Conservation (phyloP, 2,888 invertebrate species). For the Hydraecia micacea region DNA sequence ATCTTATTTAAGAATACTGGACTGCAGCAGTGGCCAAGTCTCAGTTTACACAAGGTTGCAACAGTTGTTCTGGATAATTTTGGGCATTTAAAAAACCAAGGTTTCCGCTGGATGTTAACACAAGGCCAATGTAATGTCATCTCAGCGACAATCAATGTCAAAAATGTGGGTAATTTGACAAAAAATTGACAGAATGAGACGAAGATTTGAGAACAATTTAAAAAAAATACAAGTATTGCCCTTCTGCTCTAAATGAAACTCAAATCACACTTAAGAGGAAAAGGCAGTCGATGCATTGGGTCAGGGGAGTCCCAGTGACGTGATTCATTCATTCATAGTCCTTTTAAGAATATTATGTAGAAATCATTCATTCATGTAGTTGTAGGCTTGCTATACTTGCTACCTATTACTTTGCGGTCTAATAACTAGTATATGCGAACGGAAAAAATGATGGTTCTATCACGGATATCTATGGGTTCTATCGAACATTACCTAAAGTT, state of each 20-base stretch:
- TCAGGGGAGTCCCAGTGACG: slow-evolving; percentile 13
- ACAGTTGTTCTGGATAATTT: no score
- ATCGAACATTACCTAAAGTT: neutral
- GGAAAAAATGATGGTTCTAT: neutral
- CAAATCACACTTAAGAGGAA: slow-evolving; percentile 9
- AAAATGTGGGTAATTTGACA: neutral
- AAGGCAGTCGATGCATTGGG: neutral
- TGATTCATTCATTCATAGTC: slow-evolving; percentile 19
- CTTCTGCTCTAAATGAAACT: neutral
- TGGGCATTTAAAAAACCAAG: no score
- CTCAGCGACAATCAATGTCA: neutral
- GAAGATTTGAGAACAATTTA: neutral
- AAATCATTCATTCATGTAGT: neutral
- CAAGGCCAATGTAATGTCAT: no score
- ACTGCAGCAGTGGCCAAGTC: no score
- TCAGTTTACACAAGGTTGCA: no score
- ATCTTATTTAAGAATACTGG: no score
- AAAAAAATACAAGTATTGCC: no score
- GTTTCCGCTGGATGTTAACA: neutral
- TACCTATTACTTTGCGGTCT: neutral
- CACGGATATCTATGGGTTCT: no score
- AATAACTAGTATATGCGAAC: neutral
- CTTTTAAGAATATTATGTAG: neutral
- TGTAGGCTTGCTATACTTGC: neutral
- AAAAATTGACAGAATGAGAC: neutral